Percentiles rank a stretch among this genome's conserved stretches.
phyloP scores from a whole-genome alignment of 2,113 vertebrate genomes.

The Centropristis striata region DNA sequence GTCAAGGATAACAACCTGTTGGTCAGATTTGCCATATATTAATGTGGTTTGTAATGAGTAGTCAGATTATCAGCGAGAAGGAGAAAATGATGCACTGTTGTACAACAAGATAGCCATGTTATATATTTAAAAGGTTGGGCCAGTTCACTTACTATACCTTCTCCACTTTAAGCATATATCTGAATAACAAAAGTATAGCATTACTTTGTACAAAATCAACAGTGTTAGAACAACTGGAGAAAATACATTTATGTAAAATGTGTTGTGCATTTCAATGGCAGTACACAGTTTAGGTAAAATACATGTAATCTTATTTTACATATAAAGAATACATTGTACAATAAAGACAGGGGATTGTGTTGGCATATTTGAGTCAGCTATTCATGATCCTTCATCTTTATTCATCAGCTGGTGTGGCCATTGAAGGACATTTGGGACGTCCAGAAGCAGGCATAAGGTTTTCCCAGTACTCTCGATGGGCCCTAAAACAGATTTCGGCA shows the following conservation, averaged over 20 bases:
- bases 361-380: neutral
- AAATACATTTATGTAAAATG: too few species aligned
- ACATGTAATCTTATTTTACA: neutral
- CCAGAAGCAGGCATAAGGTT: constrained; percentile 89
- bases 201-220: neutral
- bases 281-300: neutral
- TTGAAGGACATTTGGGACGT: constrained; percentile 88
- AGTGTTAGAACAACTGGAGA: neutral
- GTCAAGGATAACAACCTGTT: too few species aligned
- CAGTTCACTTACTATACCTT: too few species aligned
- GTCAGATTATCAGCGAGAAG: too few species aligned
- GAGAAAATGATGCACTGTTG: too few species aligned
- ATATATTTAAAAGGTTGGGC: too few species aligned
- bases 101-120: too few species aligned
- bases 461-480: constrained; percentile 90
- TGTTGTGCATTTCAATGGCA: neutral
- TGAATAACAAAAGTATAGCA: neutral
- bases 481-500: constrained; percentile 70
- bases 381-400: neutral
- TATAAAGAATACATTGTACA: too few species aligned
- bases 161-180: too few species aligned
- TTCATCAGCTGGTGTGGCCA: constrained; percentile 84
- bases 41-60: too few species aligned
- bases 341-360: neutral
- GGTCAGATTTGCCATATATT: too few species aligned